Evolutionary conservation across 2,113 vertebrate species (phyloP).

Genomic region (Menidia beryllina): DNA sequence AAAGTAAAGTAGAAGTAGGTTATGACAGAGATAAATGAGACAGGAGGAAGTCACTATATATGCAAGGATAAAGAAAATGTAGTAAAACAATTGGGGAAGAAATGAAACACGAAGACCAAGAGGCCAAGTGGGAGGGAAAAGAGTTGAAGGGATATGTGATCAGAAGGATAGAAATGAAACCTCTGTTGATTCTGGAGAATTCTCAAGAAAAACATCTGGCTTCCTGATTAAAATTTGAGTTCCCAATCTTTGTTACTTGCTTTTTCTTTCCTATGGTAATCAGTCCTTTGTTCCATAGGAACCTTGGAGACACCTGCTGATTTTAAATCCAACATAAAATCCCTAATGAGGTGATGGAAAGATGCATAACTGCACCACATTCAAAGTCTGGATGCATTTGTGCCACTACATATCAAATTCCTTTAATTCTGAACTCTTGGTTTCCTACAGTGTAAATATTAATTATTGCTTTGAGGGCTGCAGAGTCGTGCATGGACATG

Average conservation of each 20-base stretch:
- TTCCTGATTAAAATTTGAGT: conserved; percentile 54
- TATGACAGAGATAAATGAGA: neutral
- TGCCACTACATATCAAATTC: conserved; percentile 15
- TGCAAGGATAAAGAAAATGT: conserved; percentile 13
- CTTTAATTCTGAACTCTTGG: conserved; percentile 14
- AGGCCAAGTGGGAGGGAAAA: neutral
- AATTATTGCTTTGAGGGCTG: conserved; percentile 20
- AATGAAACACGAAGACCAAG: conserved; percentile 14
- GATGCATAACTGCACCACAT: conserved; percentile 15
- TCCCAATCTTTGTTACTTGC: conserved; percentile 11
- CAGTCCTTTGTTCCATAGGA: conserved; percentile 51
- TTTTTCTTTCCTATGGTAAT: conserved; percentile 35
- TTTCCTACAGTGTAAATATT: conserved; percentile 26
- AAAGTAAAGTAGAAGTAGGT: neutral
- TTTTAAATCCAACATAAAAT: conserved; percentile 52
- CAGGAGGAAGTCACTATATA: neutral
- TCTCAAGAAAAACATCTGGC: conserved; percentile 41
- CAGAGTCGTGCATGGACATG: too few relatives aligned
- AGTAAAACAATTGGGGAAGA: conserved; percentile 2
- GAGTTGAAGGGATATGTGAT: conserved; percentile 1
- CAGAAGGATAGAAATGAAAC: conserved; percentile 11
- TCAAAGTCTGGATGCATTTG: conserved; percentile 15
- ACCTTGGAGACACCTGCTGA: conserved; percentile 55
- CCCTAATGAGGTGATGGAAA: conserved; percentile 47
- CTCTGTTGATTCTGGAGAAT: conserved; percentile 27